Evolutionary conservation across 2,113 vertebrate species (phyloP).

Genomic region (Odocoileus virginianus): DNA sequence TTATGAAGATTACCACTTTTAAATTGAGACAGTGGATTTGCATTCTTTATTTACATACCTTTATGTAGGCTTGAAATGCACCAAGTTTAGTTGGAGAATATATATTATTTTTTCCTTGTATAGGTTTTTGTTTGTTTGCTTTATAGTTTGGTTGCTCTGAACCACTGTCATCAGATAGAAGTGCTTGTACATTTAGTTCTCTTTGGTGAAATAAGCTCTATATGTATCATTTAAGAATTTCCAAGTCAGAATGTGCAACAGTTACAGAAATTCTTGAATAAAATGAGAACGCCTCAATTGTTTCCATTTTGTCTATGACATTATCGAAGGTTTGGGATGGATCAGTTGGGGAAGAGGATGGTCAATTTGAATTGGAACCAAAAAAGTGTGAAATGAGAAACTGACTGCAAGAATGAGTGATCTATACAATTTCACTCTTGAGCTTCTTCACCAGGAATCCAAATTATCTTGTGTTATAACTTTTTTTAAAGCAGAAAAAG

Average conservation of each 20-base stretch:
- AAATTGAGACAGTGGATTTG: not conserved
- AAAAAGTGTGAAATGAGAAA: not conserved
- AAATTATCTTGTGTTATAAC: not conserved
- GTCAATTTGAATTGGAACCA: not conserved
- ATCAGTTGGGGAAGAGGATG: not conserved
- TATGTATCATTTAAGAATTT: not conserved
- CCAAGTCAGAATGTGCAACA: not conserved
- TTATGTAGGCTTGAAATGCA: no score
- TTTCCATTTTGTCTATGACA: not conserved
- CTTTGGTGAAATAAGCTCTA: not conserved
- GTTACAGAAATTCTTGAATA: not conserved
- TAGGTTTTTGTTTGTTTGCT: not conserved
- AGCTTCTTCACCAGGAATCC: not conserved
- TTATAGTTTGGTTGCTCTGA: not conserved
- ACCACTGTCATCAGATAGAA: not conserved
- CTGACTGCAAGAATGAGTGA: not conserved
- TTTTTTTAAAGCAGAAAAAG: not conserved
- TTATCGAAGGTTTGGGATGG: not conserved
- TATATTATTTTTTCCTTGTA: not conserved
- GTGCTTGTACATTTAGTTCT: not conserved
- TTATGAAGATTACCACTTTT: not conserved
- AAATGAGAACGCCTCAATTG: not conserved
- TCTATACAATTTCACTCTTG: not conserved
- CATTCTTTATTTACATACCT: not conserved
- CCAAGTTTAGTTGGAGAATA: not conserved